A percentile compares a stretch with the other conserved stretches of the same genome.
Conservation (phyloP, 2,797 vertebrate genomes). For the Crax fasciolata region DNA sequence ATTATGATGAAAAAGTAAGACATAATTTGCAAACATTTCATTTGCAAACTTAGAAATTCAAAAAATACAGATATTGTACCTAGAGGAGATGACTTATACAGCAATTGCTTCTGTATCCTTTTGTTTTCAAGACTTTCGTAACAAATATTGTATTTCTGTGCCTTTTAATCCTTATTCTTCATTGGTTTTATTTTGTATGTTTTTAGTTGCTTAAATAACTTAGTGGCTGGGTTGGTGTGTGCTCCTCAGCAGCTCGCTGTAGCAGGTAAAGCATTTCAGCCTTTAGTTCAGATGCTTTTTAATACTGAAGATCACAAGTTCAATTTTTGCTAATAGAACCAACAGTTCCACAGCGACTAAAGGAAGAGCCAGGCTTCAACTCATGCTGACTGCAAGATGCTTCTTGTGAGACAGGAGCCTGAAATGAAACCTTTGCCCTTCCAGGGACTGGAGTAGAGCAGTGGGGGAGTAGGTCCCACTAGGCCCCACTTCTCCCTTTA, state of each 20-base stretch:
- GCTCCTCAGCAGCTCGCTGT: neutral
- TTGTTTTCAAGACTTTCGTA: neutral
- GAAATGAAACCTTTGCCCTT: neutral
- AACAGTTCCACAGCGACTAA: neutral
- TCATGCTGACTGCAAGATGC: neutral
- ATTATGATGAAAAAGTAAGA: neutral
- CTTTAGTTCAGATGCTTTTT: neutral
- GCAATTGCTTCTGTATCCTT: neutral
- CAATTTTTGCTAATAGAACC: neutral
- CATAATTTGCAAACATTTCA: conserved; percentile 10
- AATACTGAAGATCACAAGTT: neutral
- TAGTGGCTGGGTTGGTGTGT: neutral
- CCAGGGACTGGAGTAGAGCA: fast-evolving
- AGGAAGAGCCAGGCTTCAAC: neutral
- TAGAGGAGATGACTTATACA: neutral
- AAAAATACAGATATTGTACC: neutral
- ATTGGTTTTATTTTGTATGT: neutral
- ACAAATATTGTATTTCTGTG: neutral
- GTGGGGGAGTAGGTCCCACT: too few species aligned
- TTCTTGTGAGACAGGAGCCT: neutral
- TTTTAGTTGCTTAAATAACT: neutral
- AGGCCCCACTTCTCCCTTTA: neutral
- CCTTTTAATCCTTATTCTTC: neutral
- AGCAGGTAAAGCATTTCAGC: neutral
- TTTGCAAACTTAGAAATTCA: conserved; percentile 1